phyloP scores from a whole-genome alignment of 1,140 invertebrate species.

The Temnothorax longispinosus region DNA sequence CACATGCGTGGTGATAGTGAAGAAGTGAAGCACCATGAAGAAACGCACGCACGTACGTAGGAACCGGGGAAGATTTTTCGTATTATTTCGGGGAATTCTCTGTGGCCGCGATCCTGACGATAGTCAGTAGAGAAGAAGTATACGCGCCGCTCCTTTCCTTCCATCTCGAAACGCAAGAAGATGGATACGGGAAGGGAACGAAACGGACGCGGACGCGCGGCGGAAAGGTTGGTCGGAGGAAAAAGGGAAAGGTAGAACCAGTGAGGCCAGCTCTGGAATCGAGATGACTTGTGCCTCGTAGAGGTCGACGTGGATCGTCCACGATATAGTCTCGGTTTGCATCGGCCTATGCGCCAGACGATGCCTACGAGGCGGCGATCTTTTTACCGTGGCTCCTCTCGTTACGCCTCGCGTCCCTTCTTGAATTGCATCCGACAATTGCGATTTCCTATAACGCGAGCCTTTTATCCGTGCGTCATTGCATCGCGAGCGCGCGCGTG shows the following conservation, averaged over 20 bases:
- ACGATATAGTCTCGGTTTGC: constrained; percentile 36
- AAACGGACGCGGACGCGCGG: constrained; percentile 5
- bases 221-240: background rate
- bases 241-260: background rate
- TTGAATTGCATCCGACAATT: background rate
- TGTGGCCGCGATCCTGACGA: constrained; percentile 59
- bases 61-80: constrained; percentile 62
- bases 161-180: constrained; percentile 42
- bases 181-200: constrained; percentile 5
- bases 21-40: background rate
- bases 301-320: constrained; percentile 48
- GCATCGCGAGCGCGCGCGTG: background rate
- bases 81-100: constrained; percentile 71
- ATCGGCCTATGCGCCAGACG: background rate
- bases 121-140: constrained; percentile 36
- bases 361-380: background rate
- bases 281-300: constrained; percentile 69
- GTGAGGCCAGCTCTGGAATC: constrained; percentile 64
- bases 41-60: constrained; percentile 14
- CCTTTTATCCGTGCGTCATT: background rate
- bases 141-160: constrained; percentile 44
- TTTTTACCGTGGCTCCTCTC: constrained; percentile 17
- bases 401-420: constrained; percentile 1
- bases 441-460: background rate
- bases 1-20: background rate